Conservation (phyloP, 2,888 invertebrate species). For the Rhagium mordax region DNA sequence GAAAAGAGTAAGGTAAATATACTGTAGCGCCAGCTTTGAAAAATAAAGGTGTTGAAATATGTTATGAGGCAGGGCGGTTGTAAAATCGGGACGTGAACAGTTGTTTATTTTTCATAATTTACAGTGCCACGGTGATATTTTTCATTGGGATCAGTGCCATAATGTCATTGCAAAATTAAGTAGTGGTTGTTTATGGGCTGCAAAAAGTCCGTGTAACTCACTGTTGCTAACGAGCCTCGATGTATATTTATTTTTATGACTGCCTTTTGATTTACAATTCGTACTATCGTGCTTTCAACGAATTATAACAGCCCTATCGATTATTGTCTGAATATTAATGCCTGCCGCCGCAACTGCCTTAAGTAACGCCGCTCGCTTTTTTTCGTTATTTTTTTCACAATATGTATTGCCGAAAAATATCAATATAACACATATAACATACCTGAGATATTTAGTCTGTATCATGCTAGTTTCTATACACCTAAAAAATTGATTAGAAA, state of each 20-base stretch:
- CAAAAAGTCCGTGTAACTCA: slow-evolving; percentile 60
- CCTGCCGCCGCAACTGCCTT: slow-evolving; percentile 11
- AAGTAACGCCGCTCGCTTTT: slow-evolving; percentile 7
- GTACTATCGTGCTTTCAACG: slow-evolving; percentile 38
- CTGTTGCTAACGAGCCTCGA: slow-evolving; percentile 61
- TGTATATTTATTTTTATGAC: slow-evolving; percentile 59
- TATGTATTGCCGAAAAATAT: neutral
- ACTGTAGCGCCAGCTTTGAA: slow-evolving; percentile 38
- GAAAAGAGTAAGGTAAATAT: neutral
- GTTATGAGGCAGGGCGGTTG: slow-evolving; percentile 29
- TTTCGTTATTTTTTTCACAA: neutral
- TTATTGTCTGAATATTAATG: slow-evolving; percentile 45
- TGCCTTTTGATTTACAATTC: slow-evolving; percentile 51
- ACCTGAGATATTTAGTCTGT: too few relatives aligned
- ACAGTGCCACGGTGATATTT: slow-evolving; percentile 54
- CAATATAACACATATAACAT: neutral
- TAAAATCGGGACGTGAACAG: slow-evolving; percentile 28
- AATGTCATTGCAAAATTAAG: slow-evolving; percentile 66
- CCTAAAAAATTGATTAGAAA: too few relatives aligned
- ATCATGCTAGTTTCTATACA: too few relatives aligned
- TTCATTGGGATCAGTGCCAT: slow-evolving; percentile 63
- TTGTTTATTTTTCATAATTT: slow-evolving; percentile 63
- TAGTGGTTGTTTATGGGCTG: slow-evolving; percentile 64
- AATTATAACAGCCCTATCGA: slow-evolving; percentile 37
- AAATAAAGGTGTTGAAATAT: slow-evolving; percentile 48